Base-by-base conservation (phyloP, 1,140 invertebrate species). In the Ceratosolen fusciceps region DNA sequence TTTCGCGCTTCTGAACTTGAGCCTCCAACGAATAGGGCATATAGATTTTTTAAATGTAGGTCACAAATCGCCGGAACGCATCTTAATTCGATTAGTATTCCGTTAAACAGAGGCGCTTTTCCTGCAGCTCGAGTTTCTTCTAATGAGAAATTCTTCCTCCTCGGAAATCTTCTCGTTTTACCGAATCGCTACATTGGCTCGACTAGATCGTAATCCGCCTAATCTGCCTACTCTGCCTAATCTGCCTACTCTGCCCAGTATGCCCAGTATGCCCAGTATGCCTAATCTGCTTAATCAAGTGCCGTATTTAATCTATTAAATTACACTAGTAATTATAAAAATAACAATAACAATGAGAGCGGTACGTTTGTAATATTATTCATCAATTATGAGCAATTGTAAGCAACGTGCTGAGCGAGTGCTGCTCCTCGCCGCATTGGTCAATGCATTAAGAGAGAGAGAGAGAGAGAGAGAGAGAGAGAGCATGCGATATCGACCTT, bases 311-410 rank as follows among this genome's bases (percentile, higher is more conserved):
- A 29, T 60, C 8, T 31, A 60, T 60, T 60, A 9, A 31, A 60
- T 60, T 60, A 60, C n/a, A 12, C n/a, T 12, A 12, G 21, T 21
- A 65, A 37, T 37, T 37, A 65, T 37, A 37, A 37, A 26, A 70
- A 16, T 70, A 16, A 47, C 60, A 75, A 31, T n/a, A 52, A 52
- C 60, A 29, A 16, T 19, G 12, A 7, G 43, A 47, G 43, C 43
- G 16, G 16, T 47, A 9, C 43, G n/a, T n/a, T n/a, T n/a, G n/a
- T n/a, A n/a, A n/a, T 43, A 37, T 52, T 75, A 68, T 76, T n/a
- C 29, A 76, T 77, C 65, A 77, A 70, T 70, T 58, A 19, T 16
- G 26, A 77, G 39, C 34, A 70, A 70, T 77, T 67, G 49, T 10
- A 26, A 77, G n/a, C n/a, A 77, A 77, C 56, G 34, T 39, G 37